These are phyloP conservation scores for Mythimna impura DNA, from an alignment of 2,888 invertebrate genomes.

Conservation along the genomic window DNA sequence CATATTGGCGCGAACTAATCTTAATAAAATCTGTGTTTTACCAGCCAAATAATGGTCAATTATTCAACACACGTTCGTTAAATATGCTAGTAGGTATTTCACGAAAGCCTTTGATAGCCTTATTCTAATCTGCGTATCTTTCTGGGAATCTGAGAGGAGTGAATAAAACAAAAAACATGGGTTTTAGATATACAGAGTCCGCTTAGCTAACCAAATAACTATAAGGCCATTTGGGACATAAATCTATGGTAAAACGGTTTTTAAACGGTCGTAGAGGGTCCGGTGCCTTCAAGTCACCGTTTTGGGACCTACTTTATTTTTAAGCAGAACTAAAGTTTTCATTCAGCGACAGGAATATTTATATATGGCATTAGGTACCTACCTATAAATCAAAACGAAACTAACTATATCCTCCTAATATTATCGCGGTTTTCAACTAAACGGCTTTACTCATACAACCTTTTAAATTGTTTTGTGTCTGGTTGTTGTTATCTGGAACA, in stretches of 20 bases:
- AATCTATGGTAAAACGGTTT: background rate
- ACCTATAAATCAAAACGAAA: background rate
- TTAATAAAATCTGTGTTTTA: conserved; percentile 46
- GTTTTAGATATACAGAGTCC: conserved; percentile 3
- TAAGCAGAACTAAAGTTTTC: background rate
- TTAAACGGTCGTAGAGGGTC: too few species aligned
- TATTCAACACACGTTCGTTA: conserved; percentile 47
- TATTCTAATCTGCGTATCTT: conserved; percentile 43
- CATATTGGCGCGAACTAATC: conserved; percentile 33
- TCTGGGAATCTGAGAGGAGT: conserved; percentile 21
- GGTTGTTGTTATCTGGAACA: background rate
- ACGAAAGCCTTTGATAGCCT: conserved; percentile 39
- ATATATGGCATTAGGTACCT: background rate
- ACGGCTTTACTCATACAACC: conserved; percentile 13
- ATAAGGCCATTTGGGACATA: background rate
- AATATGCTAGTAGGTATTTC: conserved; percentile 48
- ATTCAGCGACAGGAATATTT: conserved; percentile 1
- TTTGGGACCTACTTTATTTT: background rate
- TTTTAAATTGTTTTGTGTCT: background rate
- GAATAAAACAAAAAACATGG: conserved; percentile 23
- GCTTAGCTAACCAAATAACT: background rate
- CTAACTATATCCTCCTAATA: conserved; percentile 6
- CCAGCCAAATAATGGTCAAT: conserved; percentile 16
- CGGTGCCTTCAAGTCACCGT: conserved; percentile 4
- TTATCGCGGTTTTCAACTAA: conserved; percentile 7